A percentile compares a stretch with the other conserved stretches of the same genome.
These are phyloP conservation scores for Kryptolebias ocellatus DNA, from an alignment of 2,797 vertebrate species.

Conservation along the genomic window DNA sequence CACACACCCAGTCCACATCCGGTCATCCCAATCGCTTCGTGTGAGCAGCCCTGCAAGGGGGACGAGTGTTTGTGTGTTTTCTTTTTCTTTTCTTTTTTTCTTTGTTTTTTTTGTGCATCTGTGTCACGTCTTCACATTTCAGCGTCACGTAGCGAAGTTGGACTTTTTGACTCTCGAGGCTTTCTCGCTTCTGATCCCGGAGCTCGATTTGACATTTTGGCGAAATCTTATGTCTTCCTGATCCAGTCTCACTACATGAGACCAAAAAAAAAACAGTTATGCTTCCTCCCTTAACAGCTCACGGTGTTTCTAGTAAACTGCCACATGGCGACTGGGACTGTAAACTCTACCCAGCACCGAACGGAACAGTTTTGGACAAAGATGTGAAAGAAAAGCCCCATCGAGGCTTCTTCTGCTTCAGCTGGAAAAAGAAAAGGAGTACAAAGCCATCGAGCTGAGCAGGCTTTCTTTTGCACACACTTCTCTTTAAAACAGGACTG, in stretches of 20 bases:
- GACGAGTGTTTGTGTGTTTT: slow-evolving; percentile 16
- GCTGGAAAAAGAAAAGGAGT: slow-evolving; percentile 44
- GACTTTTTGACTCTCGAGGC: slow-evolving; percentile 26
- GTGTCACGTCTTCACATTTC: slow-evolving; percentile 52
- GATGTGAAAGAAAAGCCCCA: slow-evolving; percentile 14
- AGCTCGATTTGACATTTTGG: slow-evolving; percentile 23
- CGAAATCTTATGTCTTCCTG: slow-evolving; percentile 43
- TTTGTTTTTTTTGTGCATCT: slow-evolving; percentile 22
- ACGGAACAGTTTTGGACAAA: slow-evolving; percentile 33
- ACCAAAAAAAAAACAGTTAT: not conserved
- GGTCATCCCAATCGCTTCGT: slow-evolving; percentile 6
- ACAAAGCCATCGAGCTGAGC: slow-evolving; percentile 47
- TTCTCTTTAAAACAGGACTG: slow-evolving; percentile 38
- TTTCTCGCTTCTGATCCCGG: slow-evolving; percentile 25
- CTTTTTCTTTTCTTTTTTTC: no score
- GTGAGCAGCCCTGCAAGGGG: slow-evolving; percentile 23
- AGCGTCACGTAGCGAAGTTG: slow-evolving; percentile 36
- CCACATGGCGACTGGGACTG: slow-evolving; percentile 49
- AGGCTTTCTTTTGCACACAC: slow-evolving; percentile 52
- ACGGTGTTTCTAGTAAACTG: slow-evolving; percentile 31
- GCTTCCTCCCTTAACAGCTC: slow-evolving; percentile 43
- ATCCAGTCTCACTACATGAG: slow-evolving; percentile 32
- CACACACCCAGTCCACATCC: not conserved
- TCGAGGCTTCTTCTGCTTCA: slow-evolving; percentile 30
- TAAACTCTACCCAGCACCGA: slow-evolving; percentile 42